Conservation (phyloP, 2,797 vertebrate genomes). For the Enteromius trimaculatus region DNA sequence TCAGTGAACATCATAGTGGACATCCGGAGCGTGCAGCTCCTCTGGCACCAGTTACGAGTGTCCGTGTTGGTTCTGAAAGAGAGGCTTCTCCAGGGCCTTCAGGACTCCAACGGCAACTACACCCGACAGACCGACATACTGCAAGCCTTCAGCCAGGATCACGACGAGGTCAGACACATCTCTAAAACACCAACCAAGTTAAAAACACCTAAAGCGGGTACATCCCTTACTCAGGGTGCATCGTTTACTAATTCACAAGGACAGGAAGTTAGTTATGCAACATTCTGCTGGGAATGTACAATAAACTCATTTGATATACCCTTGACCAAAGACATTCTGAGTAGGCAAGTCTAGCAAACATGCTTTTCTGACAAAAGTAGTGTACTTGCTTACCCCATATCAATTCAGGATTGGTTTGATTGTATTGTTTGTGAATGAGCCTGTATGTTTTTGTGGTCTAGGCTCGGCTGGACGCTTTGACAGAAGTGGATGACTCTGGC, state of each 20-base stretch:
- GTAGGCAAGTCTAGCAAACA: neutral
- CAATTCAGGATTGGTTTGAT: neutral
- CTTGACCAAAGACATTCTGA: conserved; percentile 30
- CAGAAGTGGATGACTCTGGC: conserved; percentile 94
- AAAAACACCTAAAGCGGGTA: conserved; percentile 6
- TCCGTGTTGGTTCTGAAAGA: conserved; percentile 96
- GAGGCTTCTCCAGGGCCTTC: conserved; percentile 93
- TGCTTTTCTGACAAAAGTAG: neutral
- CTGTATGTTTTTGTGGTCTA: conserved; percentile 62
- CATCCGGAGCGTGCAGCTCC: conserved; percentile 94
- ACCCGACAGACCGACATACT: conserved; percentile 96
- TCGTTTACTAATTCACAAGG: conserved; percentile 1
- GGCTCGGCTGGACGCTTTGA: conserved; percentile 93
- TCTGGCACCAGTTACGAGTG: conserved; percentile 98
- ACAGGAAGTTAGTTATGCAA: conserved; percentile 15
- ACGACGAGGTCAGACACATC: conserved; percentile 78
- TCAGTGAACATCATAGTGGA: conserved; percentile 98
- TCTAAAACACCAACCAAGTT: conserved; percentile 16
- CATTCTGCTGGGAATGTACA: neutral
- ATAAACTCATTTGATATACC: neutral
- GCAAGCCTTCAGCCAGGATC: conserved; percentile 94
- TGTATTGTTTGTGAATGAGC: neutral
- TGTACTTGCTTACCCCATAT: neutral
- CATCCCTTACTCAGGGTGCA: conserved; percentile 4
- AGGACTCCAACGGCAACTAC: conserved; percentile 98